Conservation (phyloP, 2,888 invertebrate genomes). For the Liodrosophila aerea region DNA sequence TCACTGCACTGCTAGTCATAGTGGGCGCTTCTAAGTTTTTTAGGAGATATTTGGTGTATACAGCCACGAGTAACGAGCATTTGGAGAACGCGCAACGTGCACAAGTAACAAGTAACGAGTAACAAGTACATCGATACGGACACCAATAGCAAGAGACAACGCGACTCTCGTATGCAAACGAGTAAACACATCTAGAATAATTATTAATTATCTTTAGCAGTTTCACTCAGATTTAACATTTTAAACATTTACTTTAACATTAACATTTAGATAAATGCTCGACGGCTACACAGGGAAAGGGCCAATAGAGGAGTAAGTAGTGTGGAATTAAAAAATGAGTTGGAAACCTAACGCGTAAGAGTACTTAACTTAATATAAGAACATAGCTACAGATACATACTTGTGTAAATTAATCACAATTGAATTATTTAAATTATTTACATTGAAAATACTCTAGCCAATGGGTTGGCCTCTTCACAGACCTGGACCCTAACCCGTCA, state of each 20-base stretch:
- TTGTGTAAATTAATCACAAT: slow-evolving; percentile 74
- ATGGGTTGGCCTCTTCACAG: slow-evolving; percentile 3
- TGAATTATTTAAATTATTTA: slow-evolving; percentile 67
- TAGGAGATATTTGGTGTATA: slow-evolving; percentile 50
- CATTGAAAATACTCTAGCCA: slow-evolving; percentile 58
- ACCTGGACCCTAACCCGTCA: too few relatives aligned
- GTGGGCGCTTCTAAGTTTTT: slow-evolving; percentile 22
- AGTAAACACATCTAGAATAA: slow-evolving; percentile 44
- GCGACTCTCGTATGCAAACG: slow-evolving; percentile 38
- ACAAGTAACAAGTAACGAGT: slow-evolving; percentile 29
- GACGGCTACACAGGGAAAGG: slow-evolving; percentile 17
- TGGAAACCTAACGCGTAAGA: slow-evolving; percentile 6
- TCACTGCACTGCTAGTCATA: slow-evolving; percentile 29
- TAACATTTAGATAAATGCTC: slow-evolving; percentile 37
- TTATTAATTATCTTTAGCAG: slow-evolving; percentile 21
- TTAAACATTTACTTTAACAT: slow-evolving; percentile 1
- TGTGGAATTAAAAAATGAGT: too few relatives aligned
- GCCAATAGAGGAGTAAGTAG: background rate
- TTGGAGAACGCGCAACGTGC: background rate
- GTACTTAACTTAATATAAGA: slow-evolving; percentile 61
- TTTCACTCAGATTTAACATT: slow-evolving; percentile 24
- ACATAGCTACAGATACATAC: slow-evolving; percentile 43
- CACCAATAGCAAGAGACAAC: slow-evolving; percentile 43
- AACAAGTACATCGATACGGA: slow-evolving; percentile 35
- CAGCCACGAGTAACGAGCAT: slow-evolving; percentile 17